Percentiles rank a stretch among this genome's conserved stretches.
These are phyloP conservation scores for Ciconia nigra DNA, from an alignment of 2,797 vertebrate genomes.

Conservation along the genomic window DNA sequence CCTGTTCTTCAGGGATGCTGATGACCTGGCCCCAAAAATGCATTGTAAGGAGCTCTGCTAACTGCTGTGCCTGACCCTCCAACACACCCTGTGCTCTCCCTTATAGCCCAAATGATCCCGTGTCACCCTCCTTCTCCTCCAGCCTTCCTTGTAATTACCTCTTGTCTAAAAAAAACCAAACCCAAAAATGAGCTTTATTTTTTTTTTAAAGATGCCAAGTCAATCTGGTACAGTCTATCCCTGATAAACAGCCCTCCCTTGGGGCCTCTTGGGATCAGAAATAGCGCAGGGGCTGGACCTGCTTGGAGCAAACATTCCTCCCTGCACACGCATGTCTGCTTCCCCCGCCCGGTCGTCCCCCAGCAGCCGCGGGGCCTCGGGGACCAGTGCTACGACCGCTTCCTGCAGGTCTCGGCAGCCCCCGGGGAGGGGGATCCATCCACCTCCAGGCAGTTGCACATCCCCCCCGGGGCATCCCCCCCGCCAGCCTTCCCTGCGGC, in stretches of 20 bases:
- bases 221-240: constrained; percentile 58
- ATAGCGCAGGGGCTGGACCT: constrained; percentile 5
- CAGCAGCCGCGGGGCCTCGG: fast-evolving
- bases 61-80: neutral
- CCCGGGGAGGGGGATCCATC: fast-evolving
- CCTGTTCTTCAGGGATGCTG: neutral
- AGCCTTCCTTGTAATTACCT: neutral
- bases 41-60: neutral
- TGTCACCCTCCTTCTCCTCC: neutral
- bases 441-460: neutral
- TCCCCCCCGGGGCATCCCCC: fast-evolving
- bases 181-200: neutral
- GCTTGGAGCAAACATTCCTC: constrained; percentile 23
- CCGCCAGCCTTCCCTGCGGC: fast-evolving
- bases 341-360: neutral
- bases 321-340: neutral
- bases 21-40: neutral
- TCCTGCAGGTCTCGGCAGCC: fast-evolving
- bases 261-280: constrained; percentile 39
- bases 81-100: neutral
- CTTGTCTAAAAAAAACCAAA: neutral
- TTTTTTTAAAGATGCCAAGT: neutral
- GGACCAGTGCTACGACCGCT: neutral
- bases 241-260: constrained; percentile 25
- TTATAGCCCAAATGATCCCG: neutral